Evolutionary conservation across 2,888 invertebrate genomes (phyloP).

Genomic region (Leptopilina myrica): DNA sequence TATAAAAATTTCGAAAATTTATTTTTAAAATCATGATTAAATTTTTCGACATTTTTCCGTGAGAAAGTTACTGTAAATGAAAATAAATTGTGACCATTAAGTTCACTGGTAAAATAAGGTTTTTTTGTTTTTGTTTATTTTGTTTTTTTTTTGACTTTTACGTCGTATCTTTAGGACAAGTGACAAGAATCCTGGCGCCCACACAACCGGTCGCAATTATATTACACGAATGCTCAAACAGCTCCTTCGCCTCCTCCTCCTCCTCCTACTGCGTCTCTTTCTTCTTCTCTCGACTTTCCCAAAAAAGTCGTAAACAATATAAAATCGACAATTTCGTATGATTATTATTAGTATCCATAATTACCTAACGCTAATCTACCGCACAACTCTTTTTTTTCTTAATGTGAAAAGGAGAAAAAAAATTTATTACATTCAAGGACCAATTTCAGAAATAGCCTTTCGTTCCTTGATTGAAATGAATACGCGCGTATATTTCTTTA

Average conservation of each 20-base stretch:
- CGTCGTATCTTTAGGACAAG: slow-evolving; percentile 14
- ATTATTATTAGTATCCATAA: slow-evolving; percentile 4
- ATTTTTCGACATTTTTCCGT: not conserved
- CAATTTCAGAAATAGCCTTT: slow-evolving; percentile 22
- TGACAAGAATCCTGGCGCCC: slow-evolving; percentile 29
- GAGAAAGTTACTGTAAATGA: slow-evolving; percentile 9
- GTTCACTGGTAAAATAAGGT: slow-evolving; percentile 13
- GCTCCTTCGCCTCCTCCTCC: not conserved
- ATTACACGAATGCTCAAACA: slow-evolving; percentile 20
- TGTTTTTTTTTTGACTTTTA: not conserved
- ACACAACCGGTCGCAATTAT: slow-evolving; percentile 37
- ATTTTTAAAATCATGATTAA: not conserved
- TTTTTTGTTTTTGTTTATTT: not conserved
- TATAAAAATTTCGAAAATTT: too few relatives aligned
- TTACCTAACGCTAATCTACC: slow-evolving; percentile 8
- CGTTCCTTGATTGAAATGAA: slow-evolving; percentile 33
- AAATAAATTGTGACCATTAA: slow-evolving; percentile 5
- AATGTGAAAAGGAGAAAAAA: not conserved
- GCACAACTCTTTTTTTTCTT: not conserved
- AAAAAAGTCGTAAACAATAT: slow-evolving; percentile 20
- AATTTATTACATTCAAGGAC: not conserved
- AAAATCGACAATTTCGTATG: not conserved
- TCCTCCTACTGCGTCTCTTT: too few relatives aligned
- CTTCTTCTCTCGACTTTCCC: not conserved
- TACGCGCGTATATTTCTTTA: not conserved